Conservation (phyloP, 2,888 invertebrate species). For the Phengaris arion region DNA sequence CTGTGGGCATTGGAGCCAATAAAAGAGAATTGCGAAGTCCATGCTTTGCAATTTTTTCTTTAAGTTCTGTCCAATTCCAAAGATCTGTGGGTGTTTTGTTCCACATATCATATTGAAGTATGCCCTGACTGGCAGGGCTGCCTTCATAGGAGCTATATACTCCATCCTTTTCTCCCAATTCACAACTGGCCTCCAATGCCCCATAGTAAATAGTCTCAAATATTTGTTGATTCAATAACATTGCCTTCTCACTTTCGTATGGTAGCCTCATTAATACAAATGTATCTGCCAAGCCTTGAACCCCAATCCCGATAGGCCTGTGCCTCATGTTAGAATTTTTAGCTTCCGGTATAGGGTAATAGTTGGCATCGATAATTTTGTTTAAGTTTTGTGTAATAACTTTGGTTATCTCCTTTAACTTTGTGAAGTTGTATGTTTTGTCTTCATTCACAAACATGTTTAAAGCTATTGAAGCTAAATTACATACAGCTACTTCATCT, state of each 20-base stretch:
- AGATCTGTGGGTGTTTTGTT: slow-evolving; percentile 89
- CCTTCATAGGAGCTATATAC: slow-evolving; percentile 95
- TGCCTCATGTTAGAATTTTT: slow-evolving; percentile 91
- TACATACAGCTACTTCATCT: slow-evolving; percentile 98
- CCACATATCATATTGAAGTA: slow-evolving; percentile 99
- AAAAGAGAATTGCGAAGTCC: slow-evolving; percentile 96
- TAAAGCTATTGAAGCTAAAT: slow-evolving; percentile 97
- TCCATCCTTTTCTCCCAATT: slow-evolving; percentile 91
- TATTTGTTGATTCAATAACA: slow-evolving; percentile 93
- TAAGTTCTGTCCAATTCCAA: slow-evolving; percentile 93
- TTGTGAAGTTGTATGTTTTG: slow-evolving; percentile 91
- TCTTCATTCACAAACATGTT: slow-evolving; percentile 94
- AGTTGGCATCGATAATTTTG: slow-evolving; percentile 97
- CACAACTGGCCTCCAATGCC: slow-evolving; percentile 97
- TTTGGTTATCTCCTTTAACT: slow-evolving; percentile 92
- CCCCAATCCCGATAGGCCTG: slow-evolving; percentile 94
- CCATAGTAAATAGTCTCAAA: slow-evolving; percentile 99
- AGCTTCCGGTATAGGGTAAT: slow-evolving; percentile 95
- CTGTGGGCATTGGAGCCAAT: slow-evolving; percentile 98
- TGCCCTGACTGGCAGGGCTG: slow-evolving; percentile 95
- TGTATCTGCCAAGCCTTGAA: slow-evolving; percentile 98
- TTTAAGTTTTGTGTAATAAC: slow-evolving; percentile 94
- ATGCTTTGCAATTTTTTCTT: slow-evolving; percentile 90
- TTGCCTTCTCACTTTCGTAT: slow-evolving; percentile 93
- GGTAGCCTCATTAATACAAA: slow-evolving; percentile 96